Evolutionary conservation across 2,797 vertebrate genomes (phyloP).

Genomic region (Acipenser ruthenus): DNA sequence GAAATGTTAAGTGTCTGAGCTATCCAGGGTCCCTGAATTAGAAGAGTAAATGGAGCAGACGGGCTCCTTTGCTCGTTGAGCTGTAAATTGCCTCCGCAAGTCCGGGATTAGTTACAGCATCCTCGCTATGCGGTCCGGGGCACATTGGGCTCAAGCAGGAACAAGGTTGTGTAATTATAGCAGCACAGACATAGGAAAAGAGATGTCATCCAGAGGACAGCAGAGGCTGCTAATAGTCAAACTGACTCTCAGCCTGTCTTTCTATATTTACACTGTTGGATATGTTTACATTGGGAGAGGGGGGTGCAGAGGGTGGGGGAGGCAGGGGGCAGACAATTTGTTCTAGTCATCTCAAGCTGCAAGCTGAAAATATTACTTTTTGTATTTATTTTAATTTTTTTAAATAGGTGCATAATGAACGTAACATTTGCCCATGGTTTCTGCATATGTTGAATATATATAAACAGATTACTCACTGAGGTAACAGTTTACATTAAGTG

Average conservation of each 20-base stretch:
- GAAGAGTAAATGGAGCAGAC: background rate
- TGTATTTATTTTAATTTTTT: slow-evolving; percentile 9
- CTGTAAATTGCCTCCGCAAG: background rate
- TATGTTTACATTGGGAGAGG: slow-evolving; percentile 24
- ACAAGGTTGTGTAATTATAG: slow-evolving; percentile 62
- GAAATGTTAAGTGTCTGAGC: background rate
- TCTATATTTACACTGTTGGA: slow-evolving; percentile 50
- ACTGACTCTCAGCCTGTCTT: slow-evolving; percentile 23
- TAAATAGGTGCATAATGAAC: background rate
- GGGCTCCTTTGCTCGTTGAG: background rate
- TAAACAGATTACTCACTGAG: too few relatives aligned
- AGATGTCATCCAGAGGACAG: slow-evolving; percentile 26
- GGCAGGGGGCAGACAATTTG: slow-evolving; percentile 20
- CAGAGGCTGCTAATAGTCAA: slow-evolving; percentile 35
- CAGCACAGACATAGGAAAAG: slow-evolving; percentile 46
- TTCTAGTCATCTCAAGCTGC: slow-evolving; percentile 22
- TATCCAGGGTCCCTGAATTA: background rate
- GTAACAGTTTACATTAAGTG: too few relatives aligned
- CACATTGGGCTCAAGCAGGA: slow-evolving; percentile 49
- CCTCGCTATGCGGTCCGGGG: slow-evolving; percentile 34
- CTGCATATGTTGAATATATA: too few relatives aligned
- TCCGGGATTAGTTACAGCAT: slow-evolving; percentile 22
- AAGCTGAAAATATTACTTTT: slow-evolving; percentile 11
- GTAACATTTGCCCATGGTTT: too few relatives aligned
- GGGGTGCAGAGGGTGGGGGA: slow-evolving; percentile 16